phyloP scores from a whole-genome alignment of 2,888 invertebrate genomes.

The Aporophyla nigra region DNA sequence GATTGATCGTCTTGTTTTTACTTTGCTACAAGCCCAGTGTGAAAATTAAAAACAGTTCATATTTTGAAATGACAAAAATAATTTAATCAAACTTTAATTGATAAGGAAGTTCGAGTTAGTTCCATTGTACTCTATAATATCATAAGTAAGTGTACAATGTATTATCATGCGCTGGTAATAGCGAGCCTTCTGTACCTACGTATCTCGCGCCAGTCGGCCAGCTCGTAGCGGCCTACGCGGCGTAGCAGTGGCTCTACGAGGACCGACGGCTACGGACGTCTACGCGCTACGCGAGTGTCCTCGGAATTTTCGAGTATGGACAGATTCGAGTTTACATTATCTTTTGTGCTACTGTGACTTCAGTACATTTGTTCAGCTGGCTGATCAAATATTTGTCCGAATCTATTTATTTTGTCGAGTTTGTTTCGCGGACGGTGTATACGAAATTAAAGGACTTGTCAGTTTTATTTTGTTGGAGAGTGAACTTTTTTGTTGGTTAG shows the following conservation, averaged over 20 bases:
- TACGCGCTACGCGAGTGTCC: constrained; percentile 64
- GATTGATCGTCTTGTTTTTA: neutral
- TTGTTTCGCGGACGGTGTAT: constrained; percentile 32
- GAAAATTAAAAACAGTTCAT: too few species aligned
- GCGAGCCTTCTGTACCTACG: constrained; percentile 34
- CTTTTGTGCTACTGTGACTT: constrained; percentile 53
- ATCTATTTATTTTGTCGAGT: constrained; percentile 46
- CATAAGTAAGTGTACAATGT: neutral
- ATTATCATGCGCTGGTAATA: constrained; percentile 31
- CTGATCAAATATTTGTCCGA: constrained; percentile 48
- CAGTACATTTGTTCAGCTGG: constrained; percentile 44
- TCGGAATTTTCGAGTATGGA: constrained; percentile 46
- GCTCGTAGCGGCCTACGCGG: constrained; percentile 66
- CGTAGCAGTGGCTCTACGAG: constrained; percentile 77
- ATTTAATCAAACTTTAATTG: neutral
- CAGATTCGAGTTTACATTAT: constrained; percentile 56
- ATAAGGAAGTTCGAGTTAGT: neutral
- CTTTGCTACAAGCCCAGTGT: neutral
- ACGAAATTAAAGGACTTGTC: constrained; percentile 46
- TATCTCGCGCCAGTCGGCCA: constrained; percentile 16
- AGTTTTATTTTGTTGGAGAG: constrained; percentile 59
- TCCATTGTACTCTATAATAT: neutral
- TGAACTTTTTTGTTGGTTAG: constrained; percentile 69
- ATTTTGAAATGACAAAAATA: neutral
- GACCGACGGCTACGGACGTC: constrained; percentile 77